Evolutionary conservation across 2,797 vertebrate species (phyloP), one percentile per base, ranked within the genome.

Genomic region (Paguma larvata): DNA sequence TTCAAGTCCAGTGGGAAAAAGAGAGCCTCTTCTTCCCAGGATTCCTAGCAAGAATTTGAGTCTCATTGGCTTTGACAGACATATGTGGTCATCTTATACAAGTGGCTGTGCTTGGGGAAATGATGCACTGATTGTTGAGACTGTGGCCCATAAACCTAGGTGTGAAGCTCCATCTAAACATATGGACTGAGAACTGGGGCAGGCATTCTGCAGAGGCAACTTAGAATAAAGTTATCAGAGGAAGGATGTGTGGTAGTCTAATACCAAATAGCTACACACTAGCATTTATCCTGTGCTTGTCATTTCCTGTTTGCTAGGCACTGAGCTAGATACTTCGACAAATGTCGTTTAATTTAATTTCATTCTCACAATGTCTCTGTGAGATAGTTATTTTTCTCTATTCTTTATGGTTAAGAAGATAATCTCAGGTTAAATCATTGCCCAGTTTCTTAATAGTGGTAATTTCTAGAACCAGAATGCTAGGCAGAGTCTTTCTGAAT

Each of bases 381-480:
- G 89, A 94, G 56, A 65, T 38, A 95, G 44, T 75, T 85, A 62
- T n/a, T 94, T 94, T 38, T 83, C 30, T 84, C 46, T 96, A 56
- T 85, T 62, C n/a, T 93, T 88, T 68, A 56, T 38, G 82, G 6
- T 94, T 21, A 85, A 80, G 73, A 41, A 83, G 67, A 86, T 80
- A 67, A 78, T 91, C 67, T 89, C 56, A 67, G 46, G 59, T 78
- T 86, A 91, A 89, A 48, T 92, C 48, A 77, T 34, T 84, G 68
- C 19, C 32, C n/a, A 73, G 34, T 79, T 94, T 82, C 25, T 3
- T 77, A 59, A 84, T 44, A 83, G 41, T 85, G 30, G 46, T 93
- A 51, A 91, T 85, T 91, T 34, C 25, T 94, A 27, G 63, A 91
- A 80, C 44, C 23, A 72, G 70, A 27, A 80, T 67, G 93, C 79